Percentiles rank a stretch among this genome's conserved stretches.
These are phyloP conservation scores for Drosophila pruinosa DNA, from an alignment of 1,140 invertebrate genomes.

Conservation along the genomic window DNA sequence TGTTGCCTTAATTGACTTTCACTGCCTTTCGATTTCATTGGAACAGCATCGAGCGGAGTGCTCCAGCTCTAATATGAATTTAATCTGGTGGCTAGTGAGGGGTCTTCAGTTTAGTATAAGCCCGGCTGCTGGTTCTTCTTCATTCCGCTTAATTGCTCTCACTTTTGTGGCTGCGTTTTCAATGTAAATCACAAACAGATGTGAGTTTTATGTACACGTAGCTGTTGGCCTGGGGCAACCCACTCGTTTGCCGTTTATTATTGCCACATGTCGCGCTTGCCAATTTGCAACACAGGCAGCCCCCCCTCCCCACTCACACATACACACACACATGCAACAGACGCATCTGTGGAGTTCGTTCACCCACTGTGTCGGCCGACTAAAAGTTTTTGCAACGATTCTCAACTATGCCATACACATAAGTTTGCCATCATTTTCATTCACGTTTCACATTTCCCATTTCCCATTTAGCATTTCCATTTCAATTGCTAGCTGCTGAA, in stretches of 20 bases:
- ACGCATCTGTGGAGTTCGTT: conserved; percentile 7
- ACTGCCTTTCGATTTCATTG: conserved; percentile 41
- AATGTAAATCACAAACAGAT: conserved; percentile 44
- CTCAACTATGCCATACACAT: conserved; percentile 37
- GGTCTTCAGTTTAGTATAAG: conserved; percentile 12
- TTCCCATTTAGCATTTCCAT: conserved; percentile 42
- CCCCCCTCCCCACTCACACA: too few species aligned
- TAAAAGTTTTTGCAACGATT: conserved; percentile 35
- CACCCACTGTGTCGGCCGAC: background rate
- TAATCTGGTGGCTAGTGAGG: background rate
- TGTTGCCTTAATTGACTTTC: conserved; percentile 79
- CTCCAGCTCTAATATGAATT: background rate
- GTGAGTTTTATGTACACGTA: conserved; percentile 6
- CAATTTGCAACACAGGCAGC: conserved; percentile 33
- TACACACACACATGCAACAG: too few species aligned
- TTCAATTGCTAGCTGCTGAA: conserved; percentile 48
- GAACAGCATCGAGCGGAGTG: too few species aligned
- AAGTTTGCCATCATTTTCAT: conserved; percentile 29
- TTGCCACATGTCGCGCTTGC: conserved; percentile 44
- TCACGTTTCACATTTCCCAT: conserved; percentile 26
- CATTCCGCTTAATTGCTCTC: conserved; percentile 13
- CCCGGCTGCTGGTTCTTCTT: background rate
- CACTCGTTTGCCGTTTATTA: conserved; percentile 38
- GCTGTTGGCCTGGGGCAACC: conserved; percentile 1
- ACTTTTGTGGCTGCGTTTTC: conserved; percentile 15